Base-by-base conservation (phyloP, 2,888 invertebrate genomes). In the Physocephala rufipes region DNA sequence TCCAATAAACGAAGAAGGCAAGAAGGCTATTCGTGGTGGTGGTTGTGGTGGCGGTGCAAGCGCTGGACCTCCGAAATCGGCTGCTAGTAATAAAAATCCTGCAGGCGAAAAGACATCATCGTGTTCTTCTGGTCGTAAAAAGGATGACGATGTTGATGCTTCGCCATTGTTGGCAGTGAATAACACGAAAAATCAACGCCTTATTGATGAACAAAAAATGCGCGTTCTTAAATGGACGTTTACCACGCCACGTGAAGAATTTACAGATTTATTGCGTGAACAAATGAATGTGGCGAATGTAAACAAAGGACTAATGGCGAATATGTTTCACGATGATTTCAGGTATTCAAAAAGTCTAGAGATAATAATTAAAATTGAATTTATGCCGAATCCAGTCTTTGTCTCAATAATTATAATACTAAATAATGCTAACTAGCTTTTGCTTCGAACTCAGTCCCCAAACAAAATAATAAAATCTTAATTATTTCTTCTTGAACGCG, bases 171-270 rank as follows among this genome's bases (percentile, higher is more conserved):
- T 97, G 61, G 91, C 92, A 0, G 89, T 91, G 21, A 96, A 95
- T 82, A 95, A 93, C 81, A 88, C 94, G 65, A 99, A 99, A 85
- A 94, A 95, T 83, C 96, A 97, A 84, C 89, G 99, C 68, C 90
- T 95, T 61, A 92, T 95, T 63, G 99, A 99, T 81, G 99, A 99
- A 84, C 95, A 95, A 80, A 95, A 95, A 84, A 88, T 98, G 71
- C 96, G 96, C 87, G 92, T 94, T 5, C 87, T 98, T 24, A 96
- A 95, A 84, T 98, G 98, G 98, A 96, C 97, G 84, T 99, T 99
- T 82, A 93, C 95, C 0, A 91, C 93, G 0, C 97, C 99, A 0
- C 89, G 96, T 30, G 94, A 94, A 79, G 99, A 99, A 82, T 99
- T 97, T 87, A 93, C 96, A 16, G 95, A 96, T 21, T 90, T 97